Evolutionary conservation across 2,113 vertebrate genomes (phyloP).

Genomic region (Nymphicus hollandicus): DNA sequence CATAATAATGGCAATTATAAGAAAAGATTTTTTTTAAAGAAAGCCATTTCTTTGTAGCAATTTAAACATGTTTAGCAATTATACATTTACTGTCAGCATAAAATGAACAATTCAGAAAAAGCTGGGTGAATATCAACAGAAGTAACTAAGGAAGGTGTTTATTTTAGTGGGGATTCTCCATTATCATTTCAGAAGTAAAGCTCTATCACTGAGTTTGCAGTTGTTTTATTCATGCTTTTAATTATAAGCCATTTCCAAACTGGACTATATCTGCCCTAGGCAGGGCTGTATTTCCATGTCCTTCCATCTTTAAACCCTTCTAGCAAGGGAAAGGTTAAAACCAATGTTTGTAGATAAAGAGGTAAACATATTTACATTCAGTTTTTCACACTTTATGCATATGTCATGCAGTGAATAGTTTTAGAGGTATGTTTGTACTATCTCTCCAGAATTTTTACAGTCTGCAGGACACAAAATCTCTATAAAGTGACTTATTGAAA

Average conservation of each 20-base stretch:
- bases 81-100: neutral
- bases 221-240: constrained; percentile 32
- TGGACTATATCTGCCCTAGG: neutral
- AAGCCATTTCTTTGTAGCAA: neutral
- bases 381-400: constrained; percentile 86
- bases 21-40: neutral
- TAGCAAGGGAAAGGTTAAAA: constrained; percentile 71
- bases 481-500: constrained; percentile 89
- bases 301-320: neutral
- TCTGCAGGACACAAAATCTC: constrained; percentile 85
- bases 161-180: constrained; percentile 12
- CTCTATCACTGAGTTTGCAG: neutral
- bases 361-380: constrained; percentile 88
- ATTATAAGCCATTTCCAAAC: neutral
- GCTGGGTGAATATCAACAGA: neutral
- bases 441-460: constrained; percentile 84
- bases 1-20: constrained; percentile 7
- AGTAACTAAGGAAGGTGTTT: constrained; percentile 45
- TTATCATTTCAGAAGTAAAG: constrained; percentile 12
- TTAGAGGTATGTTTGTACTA: constrained; percentile 86
- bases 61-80: neutral
- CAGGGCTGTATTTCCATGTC: neutral
- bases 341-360: constrained; percentile 83
- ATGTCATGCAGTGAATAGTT: constrained; percentile 85
- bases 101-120: neutral